These are phyloP conservation scores for Micoletzkya japonica DNA, from an alignment of 2,888 invertebrate species.

Conservation along the genomic window DNA sequence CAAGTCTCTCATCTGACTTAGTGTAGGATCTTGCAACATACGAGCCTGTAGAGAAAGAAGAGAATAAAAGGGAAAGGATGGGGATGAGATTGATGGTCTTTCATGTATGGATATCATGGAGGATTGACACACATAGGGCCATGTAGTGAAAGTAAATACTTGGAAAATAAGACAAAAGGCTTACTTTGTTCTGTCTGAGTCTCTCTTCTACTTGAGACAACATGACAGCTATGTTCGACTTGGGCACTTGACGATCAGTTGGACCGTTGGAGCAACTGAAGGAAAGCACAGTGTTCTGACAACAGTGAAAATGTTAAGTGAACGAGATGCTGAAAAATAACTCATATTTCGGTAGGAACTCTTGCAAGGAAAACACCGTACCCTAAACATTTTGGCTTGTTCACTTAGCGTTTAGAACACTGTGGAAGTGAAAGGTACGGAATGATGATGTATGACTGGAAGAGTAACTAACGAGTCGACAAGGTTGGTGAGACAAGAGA, in stretches of 20 bases:
- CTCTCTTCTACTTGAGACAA: slow-evolving; percentile 10
- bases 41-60: background rate
- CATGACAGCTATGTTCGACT: slow-evolving; percentile 26
- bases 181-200: slow-evolving; percentile 20
- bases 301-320: background rate
- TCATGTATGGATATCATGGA: no score
- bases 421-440: no score
- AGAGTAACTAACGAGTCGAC: slow-evolving; percentile 22
- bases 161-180: background rate
- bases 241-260: slow-evolving; percentile 18
- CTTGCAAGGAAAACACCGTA: no score
- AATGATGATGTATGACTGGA: background rate
- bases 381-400: no score
- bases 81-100: background rate
- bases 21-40: slow-evolving; percentile 21
- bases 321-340: no score
- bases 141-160: background rate
- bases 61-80: background rate
- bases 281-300: background rate
- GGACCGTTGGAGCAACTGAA: slow-evolving; percentile 13
- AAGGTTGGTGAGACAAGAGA: slow-evolving; percentile 26
- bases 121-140: no score
- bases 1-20: slow-evolving; percentile 24
- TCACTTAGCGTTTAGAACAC: no score
- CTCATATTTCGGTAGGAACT: no score